Percentiles rank a stretch among this genome's conserved stretches.
Evolutionary conservation across 2,113 vertebrate genomes (phyloP).

Genomic region (Ameiurus melas): DNA sequence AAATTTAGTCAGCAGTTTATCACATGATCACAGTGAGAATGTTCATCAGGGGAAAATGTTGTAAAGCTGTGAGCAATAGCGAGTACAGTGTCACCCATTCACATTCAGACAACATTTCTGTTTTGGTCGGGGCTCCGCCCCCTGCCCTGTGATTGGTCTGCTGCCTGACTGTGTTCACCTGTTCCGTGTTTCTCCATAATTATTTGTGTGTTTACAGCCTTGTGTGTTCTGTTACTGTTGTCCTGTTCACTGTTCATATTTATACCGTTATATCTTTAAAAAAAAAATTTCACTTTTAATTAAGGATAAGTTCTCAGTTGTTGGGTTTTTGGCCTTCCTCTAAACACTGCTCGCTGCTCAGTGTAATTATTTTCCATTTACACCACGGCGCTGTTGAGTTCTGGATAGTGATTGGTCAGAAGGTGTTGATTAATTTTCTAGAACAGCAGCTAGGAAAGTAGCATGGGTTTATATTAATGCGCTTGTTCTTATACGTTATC

Average conservation of each 20-base stretch:
- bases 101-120: neutral
- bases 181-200: neutral
- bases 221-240: neutral
- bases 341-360: too few species aligned
- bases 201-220: neutral
- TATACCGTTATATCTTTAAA: neutral
- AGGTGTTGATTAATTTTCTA: neutral
- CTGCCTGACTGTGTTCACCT: neutral
- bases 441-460: neutral
- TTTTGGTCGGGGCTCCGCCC: neutral
- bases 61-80: constrained; percentile 57
- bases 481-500: neutral
- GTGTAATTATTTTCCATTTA: too few species aligned
- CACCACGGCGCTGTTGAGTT: neutral
- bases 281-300: too few species aligned
- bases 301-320: neutral
- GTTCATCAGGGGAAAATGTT: constrained; percentile 50
- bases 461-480: neutral
- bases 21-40: constrained; percentile 58
- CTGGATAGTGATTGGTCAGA: neutral
- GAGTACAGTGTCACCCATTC: neutral
- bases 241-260: neutral
- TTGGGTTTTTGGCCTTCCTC: neutral
- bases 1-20: constrained; percentile 58
- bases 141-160: neutral